phyloP scores from a whole-genome alignment of 1,140 invertebrate species.

The Neodiprion pinetum region DNA sequence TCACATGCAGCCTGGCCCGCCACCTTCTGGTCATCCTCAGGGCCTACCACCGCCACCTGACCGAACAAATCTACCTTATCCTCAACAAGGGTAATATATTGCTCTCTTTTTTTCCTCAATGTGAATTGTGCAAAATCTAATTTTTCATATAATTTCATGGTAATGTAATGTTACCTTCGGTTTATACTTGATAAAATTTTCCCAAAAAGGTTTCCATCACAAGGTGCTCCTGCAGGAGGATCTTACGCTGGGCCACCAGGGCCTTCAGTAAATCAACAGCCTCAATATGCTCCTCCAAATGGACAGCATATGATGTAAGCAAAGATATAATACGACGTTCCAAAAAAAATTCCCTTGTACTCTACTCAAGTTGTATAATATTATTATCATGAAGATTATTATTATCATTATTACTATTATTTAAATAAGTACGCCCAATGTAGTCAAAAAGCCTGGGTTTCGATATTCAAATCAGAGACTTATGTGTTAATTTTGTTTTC shows the following conservation, averaged over 20 bases:
- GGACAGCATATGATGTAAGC: slow-evolving; percentile 52
- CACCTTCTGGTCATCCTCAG: slow-evolving; percentile 40
- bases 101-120: too few species aligned
- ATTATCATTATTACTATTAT: slow-evolving; percentile 42
- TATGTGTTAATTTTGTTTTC: too few species aligned
- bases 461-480: slow-evolving; percentile 19
- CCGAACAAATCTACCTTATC: slow-evolving; percentile 50
- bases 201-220: slow-evolving; percentile 42
- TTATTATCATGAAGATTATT: slow-evolving; percentile 30
- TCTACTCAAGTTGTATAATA: slow-evolving; percentile 48
- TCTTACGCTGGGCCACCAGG: slow-evolving; percentile 37
- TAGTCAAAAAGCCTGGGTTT: slow-evolving; percentile 49
- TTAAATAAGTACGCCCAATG: slow-evolving; percentile 45
- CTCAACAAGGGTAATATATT: slow-evolving; percentile 43
- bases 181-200: neutral
- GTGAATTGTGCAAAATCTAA: too few species aligned
- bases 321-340: slow-evolving; percentile 14
- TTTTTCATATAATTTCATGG: neutral
- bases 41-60: slow-evolving; percentile 42
- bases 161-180: neutral
- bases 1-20: slow-evolving; percentile 46
- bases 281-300: slow-evolving; percentile 48
- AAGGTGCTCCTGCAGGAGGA: slow-evolving; percentile 28
- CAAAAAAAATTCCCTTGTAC: slow-evolving; percentile 37
- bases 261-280: slow-evolving; percentile 40